phyloP scores from a whole-genome alignment of 2,797 vertebrate genomes.

The Paedocypris micromegethes region DNA sequence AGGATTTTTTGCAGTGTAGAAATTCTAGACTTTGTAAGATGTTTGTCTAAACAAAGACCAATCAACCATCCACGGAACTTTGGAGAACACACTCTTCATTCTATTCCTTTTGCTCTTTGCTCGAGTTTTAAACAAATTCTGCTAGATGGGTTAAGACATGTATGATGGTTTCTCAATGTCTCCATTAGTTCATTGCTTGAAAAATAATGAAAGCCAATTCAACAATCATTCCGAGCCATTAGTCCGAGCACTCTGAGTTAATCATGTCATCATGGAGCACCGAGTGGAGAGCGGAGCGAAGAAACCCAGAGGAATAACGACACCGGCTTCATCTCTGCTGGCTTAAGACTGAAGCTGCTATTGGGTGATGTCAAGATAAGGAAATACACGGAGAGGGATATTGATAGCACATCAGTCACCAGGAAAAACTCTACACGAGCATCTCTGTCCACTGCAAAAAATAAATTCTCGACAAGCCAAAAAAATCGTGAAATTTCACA shows the following conservation, averaged over 20 bases:
- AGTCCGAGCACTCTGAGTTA: conserved; percentile 28
- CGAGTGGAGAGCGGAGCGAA: conserved; percentile 4
- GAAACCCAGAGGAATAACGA: conserved; percentile 11
- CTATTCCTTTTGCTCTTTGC: background rate
- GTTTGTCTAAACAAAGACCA: background rate
- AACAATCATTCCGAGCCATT: conserved; percentile 40
- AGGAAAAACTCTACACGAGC: background rate
- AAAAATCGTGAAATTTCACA: too few relatives aligned
- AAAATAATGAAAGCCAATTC: conserved; percentile 40
- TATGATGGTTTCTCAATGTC: conserved; percentile 20
- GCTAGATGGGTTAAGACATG: conserved; percentile 5
- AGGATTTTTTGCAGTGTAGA: too few relatives aligned
- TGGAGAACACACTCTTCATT: background rate
- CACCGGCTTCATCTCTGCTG: conserved; percentile 18
- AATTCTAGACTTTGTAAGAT: too few relatives aligned
- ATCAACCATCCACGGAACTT: too few relatives aligned
- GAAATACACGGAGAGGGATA: conserved; percentile 7
- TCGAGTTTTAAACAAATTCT: background rate
- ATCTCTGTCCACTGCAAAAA: too few relatives aligned
- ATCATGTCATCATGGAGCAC: conserved; percentile 24
- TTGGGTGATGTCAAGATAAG: conserved; percentile 12
- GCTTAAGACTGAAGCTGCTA: conserved; percentile 9
- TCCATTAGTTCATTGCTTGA: conserved; percentile 21
- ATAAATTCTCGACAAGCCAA: too few relatives aligned
- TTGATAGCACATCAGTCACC: conserved; percentile 21